phyloP scores from a whole-genome alignment of 2,797 vertebrate genomes.

The Nannoperca obscura region DNA sequence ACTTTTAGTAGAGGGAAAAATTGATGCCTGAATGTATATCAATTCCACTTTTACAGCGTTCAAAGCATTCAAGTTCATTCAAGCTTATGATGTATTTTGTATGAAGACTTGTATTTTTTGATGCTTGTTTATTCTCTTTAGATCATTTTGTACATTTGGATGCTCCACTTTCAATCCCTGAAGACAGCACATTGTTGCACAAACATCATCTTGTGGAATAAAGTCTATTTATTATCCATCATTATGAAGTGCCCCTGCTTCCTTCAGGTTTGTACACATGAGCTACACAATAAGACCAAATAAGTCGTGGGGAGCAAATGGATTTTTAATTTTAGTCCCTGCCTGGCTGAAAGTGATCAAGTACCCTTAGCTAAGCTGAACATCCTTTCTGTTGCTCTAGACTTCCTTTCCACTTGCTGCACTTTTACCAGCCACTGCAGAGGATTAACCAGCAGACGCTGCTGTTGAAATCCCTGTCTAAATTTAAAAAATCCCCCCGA shows the following conservation, averaged over 20 bases:
- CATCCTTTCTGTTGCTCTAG: slow-evolving; percentile 42
- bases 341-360: slow-evolving; percentile 56
- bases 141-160: slow-evolving; percentile 5
- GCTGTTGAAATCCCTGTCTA: slow-evolving; percentile 67
- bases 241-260: slow-evolving; percentile 1
- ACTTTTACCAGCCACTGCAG: slow-evolving; percentile 49
- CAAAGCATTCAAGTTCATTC: neutral
- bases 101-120: neutral
- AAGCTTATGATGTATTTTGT: neutral
- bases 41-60: slow-evolving; percentile 41
- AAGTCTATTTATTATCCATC: slow-evolving; percentile 14
- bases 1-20: slow-evolving; percentile 19
- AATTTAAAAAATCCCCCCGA: slow-evolving; percentile 65
- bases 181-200: neutral
- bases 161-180: neutral
- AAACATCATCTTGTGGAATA: slow-evolving; percentile 21
- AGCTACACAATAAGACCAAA: slow-evolving; percentile 33
- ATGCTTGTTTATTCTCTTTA: slow-evolving; percentile 5
- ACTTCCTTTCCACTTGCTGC: slow-evolving; percentile 49
- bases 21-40: slow-evolving; percentile 28
- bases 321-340: slow-evolving; percentile 56
- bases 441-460: slow-evolving; percentile 63
- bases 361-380: slow-evolving; percentile 51
- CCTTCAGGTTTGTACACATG: slow-evolving; percentile 26
- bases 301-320: slow-evolving; percentile 31